Percentiles rank a stretch among this genome's conserved stretches.
Evolutionary conservation across 2,113 vertebrate species (phyloP).

Genomic region (Ictalurus furcatus): DNA sequence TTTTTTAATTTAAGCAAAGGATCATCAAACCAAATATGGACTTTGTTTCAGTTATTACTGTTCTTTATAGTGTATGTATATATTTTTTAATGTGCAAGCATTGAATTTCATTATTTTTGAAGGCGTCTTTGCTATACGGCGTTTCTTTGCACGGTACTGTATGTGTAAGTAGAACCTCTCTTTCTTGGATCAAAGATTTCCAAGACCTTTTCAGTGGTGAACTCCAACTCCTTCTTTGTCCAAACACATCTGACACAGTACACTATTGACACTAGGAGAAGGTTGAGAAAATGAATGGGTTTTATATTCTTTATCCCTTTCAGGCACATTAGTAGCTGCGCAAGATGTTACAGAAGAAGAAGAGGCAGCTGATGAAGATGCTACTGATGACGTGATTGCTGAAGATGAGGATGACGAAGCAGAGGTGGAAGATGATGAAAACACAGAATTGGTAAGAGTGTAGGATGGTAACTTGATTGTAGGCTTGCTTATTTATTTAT

Average conservation of each 20-base stretch:
- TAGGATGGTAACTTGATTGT: background rate
- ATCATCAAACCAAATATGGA: too few relatives aligned
- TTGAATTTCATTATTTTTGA: too few relatives aligned
- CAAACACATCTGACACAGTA: too few relatives aligned
- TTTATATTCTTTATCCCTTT: background rate
- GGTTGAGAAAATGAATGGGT: background rate
- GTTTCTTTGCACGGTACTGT: too few relatives aligned
- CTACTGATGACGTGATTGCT: conserved; percentile 84
- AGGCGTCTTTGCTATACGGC: too few relatives aligned
- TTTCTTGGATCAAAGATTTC: background rate
- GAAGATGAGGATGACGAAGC: conserved; percentile 98
- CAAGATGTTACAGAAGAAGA: conserved; percentile 95
- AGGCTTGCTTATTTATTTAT: background rate
- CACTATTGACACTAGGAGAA: too few relatives aligned
- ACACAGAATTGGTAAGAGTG: conserved; percentile 84
- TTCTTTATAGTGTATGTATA: too few relatives aligned
- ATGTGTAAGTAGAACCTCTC: background rate
- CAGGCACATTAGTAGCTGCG: conserved; percentile 74
- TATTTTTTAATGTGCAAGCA: too few relatives aligned
- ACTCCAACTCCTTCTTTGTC: too few relatives aligned
- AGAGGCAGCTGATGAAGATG: conserved; percentile 88
- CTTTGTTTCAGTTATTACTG: too few relatives aligned
- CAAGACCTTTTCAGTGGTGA: background rate
- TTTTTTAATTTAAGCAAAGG: too few relatives aligned
- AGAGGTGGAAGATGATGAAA: conserved; percentile 95